These are phyloP conservation scores for Dicyrtomina minuta DNA, from an alignment of 2,888 invertebrate genomes.

Conservation along the genomic window DNA sequence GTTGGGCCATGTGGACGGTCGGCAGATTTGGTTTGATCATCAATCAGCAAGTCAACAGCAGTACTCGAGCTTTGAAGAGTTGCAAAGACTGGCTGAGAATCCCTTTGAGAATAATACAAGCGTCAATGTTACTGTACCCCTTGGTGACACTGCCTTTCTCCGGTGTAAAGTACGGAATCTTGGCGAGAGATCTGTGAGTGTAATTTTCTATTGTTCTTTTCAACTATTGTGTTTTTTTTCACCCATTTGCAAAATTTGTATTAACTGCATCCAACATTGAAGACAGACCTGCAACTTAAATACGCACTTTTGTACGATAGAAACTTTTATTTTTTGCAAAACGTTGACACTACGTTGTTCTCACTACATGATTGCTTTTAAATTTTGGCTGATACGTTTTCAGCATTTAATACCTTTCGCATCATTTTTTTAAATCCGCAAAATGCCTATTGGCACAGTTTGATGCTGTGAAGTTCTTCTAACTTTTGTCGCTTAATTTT, in stretches of 20 bases:
- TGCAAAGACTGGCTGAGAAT: constrained; percentile 58
- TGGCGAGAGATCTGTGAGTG: constrained; percentile 70
- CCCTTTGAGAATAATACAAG: constrained; percentile 70
- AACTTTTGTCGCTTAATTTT: no score
- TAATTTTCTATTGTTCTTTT: not conserved
- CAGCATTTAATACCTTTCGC: no score
- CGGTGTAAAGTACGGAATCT: constrained; percentile 77
- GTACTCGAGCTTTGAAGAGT: constrained; percentile 63
- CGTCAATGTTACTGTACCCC: constrained; percentile 73
- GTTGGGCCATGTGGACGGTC: constrained; percentile 47
- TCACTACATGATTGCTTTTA: no score
- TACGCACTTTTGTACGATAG: no score
- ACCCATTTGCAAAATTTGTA: not conserved
- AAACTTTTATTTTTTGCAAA: no score
- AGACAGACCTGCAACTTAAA: no score
- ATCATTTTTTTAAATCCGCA: no score
- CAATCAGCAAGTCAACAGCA: constrained; percentile 42
- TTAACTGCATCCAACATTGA: no score
- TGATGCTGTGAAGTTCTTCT: no score
- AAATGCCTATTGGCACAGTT: no score
- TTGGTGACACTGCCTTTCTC: constrained; percentile 75
- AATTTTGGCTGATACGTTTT: no score
- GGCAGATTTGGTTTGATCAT: constrained; percentile 47
- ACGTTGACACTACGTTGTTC: no score
- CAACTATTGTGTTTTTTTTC: not conserved